These are phyloP conservation scores for Pristionchus entomophagus DNA, from an alignment of 2,888 invertebrate species.

Conservation along the genomic window DNA sequence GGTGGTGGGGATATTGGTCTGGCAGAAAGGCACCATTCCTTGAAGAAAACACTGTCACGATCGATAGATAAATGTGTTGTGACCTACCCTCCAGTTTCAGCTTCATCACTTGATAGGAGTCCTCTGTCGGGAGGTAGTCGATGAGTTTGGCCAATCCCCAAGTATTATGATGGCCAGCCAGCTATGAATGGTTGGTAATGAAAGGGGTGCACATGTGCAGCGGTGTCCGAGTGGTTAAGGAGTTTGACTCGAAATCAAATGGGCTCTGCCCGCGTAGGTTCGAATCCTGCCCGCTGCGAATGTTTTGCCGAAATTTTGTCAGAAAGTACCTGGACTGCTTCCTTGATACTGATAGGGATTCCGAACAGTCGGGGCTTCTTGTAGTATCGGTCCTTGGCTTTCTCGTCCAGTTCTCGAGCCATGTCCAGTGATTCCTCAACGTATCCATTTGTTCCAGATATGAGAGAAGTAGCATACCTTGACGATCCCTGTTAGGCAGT, in stretches of 20 bases:
- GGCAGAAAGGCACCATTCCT: slow-evolving; percentile 78
- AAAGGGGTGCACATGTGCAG: slow-evolving; percentile 45
- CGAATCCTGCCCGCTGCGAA: slow-evolving; percentile 54
- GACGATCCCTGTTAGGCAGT: background rate
- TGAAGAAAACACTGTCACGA: background rate
- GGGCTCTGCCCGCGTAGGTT: slow-evolving; percentile 57
- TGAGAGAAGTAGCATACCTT: background rate
- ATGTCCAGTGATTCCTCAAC: background rate
- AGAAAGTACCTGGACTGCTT: slow-evolving; percentile 26
- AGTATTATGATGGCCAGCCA: background rate
- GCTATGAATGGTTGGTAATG: too few relatives aligned
- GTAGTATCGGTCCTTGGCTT: background rate
- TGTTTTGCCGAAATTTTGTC: background rate
- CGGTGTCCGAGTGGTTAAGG: slow-evolving; percentile 52
- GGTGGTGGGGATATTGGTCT: slow-evolving; percentile 76
- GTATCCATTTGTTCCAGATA: too few relatives aligned
- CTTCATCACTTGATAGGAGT: slow-evolving; percentile 17
- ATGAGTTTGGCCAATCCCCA: background rate
- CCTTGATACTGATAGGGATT: slow-evolving; percentile 60
- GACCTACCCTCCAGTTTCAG: slow-evolving; percentile 47
- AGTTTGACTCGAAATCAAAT: slow-evolving; percentile 56
- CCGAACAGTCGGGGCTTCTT: slow-evolving; percentile 58
- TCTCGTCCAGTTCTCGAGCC: slow-evolving; percentile 51
- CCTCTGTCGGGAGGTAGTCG: background rate
- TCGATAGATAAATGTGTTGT: too few relatives aligned